A percentile compares a stretch with the other conserved stretches of the same genome.
Conservation (phyloP, 2,113 vertebrate genomes). For the Irena cyanogastra region DNA sequence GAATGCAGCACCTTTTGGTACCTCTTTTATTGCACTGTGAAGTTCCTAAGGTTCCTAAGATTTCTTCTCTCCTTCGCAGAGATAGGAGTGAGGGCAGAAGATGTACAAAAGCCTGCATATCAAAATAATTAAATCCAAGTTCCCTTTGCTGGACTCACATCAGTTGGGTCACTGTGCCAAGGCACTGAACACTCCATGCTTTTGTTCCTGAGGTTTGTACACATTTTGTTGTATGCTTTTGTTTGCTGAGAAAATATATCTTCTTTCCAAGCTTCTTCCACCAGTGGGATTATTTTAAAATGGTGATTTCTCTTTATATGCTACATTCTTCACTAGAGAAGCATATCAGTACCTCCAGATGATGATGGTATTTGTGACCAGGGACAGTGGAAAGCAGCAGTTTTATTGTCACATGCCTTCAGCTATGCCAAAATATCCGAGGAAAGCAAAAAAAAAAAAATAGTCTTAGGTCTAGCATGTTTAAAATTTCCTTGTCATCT, state of each 20-base stretch:
- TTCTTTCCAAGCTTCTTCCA: background rate
- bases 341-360: background rate
- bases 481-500: background rate
- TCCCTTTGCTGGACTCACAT: slow-evolving; percentile 3
- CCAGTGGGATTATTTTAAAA: background rate
- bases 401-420: background rate
- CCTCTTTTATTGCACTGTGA: background rate
- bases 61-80: background rate
- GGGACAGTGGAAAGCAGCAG: background rate
- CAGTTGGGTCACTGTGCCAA: background rate
- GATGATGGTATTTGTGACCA: background rate
- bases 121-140: background rate
- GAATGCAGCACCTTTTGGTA: background rate
- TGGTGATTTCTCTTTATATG: background rate
- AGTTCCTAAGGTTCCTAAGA: background rate
- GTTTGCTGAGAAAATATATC: slow-evolving; percentile 23
- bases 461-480: background rate
- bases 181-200: background rate
- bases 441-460: background rate
- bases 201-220: background rate
- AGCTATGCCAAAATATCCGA: background rate
- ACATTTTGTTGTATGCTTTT: slow-evolving; percentile 7
- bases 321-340: background rate
- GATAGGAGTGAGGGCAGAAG: background rate
- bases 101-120: background rate